A percentile compares a stretch with the other conserved stretches of the same genome.
These are phyloP conservation scores for Sclerodermus sp. DNA, from an alignment of 2,888 invertebrate species.

Conservation along the genomic window DNA sequence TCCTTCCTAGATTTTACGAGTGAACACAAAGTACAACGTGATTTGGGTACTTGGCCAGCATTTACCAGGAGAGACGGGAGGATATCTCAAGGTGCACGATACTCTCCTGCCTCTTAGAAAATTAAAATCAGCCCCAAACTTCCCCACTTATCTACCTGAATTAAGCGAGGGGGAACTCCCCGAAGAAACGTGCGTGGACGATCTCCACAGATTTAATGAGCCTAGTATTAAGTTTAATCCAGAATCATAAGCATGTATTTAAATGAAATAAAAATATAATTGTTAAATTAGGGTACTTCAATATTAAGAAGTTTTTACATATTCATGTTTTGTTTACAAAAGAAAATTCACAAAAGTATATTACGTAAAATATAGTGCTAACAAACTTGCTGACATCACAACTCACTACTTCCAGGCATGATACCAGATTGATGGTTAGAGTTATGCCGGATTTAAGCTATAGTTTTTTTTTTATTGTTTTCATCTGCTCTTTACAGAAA, in stretches of 20 bases:
- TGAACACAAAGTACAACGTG: conserved; percentile 93
- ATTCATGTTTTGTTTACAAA: background rate
- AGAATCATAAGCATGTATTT: conserved; percentile 32
- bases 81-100: conserved; percentile 80
- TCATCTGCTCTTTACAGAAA: conserved; percentile 39
- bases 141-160: conserved; percentile 77
- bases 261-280: background rate
- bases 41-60: conserved; percentile 83
- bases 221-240: conserved; percentile 70
- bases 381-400: background rate
- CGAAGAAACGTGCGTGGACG: conserved; percentile 76
- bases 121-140: conserved; percentile 62
- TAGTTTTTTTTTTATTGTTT: conserved; percentile 31
- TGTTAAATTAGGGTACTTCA: background rate
- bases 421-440: conserved; percentile 10
- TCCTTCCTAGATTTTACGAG: conserved; percentile 83
- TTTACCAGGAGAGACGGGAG: conserved; percentile 82
- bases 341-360: background rate
- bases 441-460: conserved; percentile 19
- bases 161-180: conserved; percentile 61
- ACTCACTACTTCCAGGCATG: conserved; percentile 4
- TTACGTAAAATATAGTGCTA: conserved; percentile 2
- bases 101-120: conserved; percentile 69
- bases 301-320: conserved; percentile 4
- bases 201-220: conserved; percentile 74